These are phyloP conservation scores for Melanotaenia duboulayi DNA, from an alignment of 2,113 vertebrate genomes.

Conservation along the genomic window DNA sequence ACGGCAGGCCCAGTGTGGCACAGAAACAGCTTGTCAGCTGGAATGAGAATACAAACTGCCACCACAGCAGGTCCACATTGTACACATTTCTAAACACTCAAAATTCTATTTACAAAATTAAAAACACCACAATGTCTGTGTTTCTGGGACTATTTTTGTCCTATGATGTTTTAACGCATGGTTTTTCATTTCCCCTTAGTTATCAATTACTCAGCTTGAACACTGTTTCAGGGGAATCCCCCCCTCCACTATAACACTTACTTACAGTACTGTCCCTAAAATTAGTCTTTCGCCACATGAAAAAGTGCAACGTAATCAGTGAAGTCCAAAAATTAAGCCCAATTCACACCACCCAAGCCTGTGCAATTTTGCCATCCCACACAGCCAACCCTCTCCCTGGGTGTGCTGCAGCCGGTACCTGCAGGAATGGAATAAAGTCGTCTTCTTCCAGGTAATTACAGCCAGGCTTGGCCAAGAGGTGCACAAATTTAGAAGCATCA, in stretches of 20 bases:
- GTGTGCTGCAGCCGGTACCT: slow-evolving; percentile 84
- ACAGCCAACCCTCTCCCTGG: slow-evolving; percentile 53
- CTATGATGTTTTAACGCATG: neutral
- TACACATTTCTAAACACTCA: slow-evolving; percentile 13
- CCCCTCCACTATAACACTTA: slow-evolving; percentile 8
- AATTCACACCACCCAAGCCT: slow-evolving; percentile 43
- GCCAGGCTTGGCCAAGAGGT: slow-evolving; percentile 93
- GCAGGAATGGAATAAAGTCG: slow-evolving; percentile 96
- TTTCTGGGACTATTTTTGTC: slow-evolving; percentile 14
- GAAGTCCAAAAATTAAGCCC: slow-evolving; percentile 31
- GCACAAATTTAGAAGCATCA: slow-evolving; percentile 92
- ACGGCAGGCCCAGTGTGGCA: slow-evolving; percentile 35
- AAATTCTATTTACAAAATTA: neutral
- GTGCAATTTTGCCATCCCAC: slow-evolving; percentile 32
- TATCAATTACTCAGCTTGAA: neutral
- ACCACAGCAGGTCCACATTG: slow-evolving; percentile 50
- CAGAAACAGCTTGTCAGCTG: slow-evolving; percentile 50
- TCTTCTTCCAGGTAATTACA: slow-evolving; percentile 95
- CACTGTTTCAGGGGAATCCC: neutral
- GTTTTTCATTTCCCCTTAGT: neutral
- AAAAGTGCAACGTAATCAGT: slow-evolving; percentile 45
- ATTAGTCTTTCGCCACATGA: slow-evolving; percentile 43
- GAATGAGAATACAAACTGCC: slow-evolving; percentile 51
- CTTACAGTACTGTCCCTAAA: slow-evolving; percentile 32
- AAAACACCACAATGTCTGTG: neutral